Evolutionary conservation across 2,113 vertebrate genomes (phyloP).

Genomic region (Galemys pyrenaicus): DNA sequence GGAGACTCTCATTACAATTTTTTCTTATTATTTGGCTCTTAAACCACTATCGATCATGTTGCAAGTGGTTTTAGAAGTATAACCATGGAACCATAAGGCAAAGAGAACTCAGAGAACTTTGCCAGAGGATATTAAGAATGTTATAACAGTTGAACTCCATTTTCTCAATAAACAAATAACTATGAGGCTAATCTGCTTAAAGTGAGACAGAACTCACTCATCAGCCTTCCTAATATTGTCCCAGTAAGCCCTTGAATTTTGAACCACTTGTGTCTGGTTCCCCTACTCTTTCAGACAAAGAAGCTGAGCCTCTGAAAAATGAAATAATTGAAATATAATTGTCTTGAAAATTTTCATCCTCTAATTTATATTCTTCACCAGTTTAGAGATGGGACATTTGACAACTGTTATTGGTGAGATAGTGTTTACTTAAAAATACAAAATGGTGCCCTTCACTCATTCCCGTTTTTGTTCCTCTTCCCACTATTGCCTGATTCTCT

Average conservation of each 20-base stretch:
- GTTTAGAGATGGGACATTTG: not conserved
- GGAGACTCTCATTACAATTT: not conserved
- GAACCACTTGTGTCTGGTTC: not conserved
- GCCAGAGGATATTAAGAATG: not conserved
- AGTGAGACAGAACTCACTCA: not conserved
- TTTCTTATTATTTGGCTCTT: not conserved
- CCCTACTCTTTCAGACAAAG: not conserved
- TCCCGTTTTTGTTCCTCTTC: not conserved
- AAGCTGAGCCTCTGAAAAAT: not conserved
- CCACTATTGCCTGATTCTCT: not conserved
- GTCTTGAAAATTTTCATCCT: not conserved
- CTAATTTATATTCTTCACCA: not conserved
- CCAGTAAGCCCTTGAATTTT: not conserved
- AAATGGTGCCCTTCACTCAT: not conserved
- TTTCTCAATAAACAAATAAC: not conserved
- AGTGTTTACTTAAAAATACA: not conserved
- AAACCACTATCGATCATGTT: not conserved
- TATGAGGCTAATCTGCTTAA: not conserved
- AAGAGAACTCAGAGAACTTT: not conserved
- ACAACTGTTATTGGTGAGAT: not conserved
- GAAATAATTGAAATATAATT: not conserved
- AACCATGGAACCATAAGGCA: not conserved
- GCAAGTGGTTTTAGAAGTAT: not conserved
- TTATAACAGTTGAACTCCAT: not conserved
- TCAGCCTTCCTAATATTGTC: not conserved